phyloP scores from a whole-genome alignment of 2,113 vertebrate species.

The Brachirus orientalis region DNA sequence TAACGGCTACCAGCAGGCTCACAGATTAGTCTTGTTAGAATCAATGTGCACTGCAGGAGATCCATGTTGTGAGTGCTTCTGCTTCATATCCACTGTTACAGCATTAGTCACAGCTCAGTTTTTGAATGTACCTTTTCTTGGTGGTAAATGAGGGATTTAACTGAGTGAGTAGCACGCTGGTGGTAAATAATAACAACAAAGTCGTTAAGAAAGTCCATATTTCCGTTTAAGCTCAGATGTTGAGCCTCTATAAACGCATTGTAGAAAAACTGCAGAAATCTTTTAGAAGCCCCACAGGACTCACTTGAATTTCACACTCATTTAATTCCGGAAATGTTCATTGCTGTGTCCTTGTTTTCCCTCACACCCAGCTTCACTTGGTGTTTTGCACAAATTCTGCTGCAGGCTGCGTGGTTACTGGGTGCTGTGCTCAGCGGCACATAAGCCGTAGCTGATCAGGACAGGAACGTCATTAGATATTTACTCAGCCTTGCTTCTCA shows the following conservation, averaged over 20 bases:
- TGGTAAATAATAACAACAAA: not conserved
- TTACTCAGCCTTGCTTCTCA: not conserved
- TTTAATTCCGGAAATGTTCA: slow-evolving; percentile 10
- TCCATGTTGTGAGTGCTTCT: slow-evolving; percentile 21
- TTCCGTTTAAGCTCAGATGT: slow-evolving; percentile 6
- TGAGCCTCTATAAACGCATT: not conserved
- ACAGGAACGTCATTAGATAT: slow-evolving; percentile 3
- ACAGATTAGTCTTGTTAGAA: slow-evolving; percentile 3
- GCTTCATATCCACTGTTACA: not conserved
- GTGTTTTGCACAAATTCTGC: not conserved
- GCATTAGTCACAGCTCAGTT: slow-evolving; percentile 4
- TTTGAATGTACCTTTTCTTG: not conserved
- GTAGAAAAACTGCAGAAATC: not conserved
- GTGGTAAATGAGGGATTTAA: not conserved
- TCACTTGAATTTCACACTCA: not conserved
- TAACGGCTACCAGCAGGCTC: slow-evolving; percentile 6
- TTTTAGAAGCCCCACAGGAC: slow-evolving; percentile 1
- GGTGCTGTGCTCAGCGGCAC: slow-evolving; percentile 15
- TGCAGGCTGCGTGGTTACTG: not conserved
- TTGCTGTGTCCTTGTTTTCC: not conserved
- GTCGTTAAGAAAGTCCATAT: not conserved
- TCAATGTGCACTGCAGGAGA: slow-evolving; percentile 24
- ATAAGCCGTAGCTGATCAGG: not conserved
- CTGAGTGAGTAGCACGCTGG: not conserved
- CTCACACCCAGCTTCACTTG: not conserved